Conservation (phyloP, 2,888 invertebrate species). For the Drepana falcataria region DNA sequence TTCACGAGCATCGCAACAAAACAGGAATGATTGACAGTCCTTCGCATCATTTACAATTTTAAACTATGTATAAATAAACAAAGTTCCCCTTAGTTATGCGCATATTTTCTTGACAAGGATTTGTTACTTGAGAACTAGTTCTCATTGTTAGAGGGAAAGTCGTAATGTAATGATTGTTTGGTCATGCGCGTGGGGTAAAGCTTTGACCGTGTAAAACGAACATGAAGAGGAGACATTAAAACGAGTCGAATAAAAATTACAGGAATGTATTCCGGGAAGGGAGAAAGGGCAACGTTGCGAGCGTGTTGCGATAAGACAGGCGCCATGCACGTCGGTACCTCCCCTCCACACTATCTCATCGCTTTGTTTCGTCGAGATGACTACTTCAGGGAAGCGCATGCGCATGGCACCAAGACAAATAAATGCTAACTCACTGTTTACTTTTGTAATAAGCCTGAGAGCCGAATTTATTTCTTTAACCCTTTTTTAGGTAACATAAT, state of each 20-base stretch:
- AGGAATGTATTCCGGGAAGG: conserved; percentile 56
- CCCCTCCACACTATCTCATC: conserved; percentile 25
- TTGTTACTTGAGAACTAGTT: conserved; percentile 11
- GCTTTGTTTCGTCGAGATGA: conserved; percentile 40
- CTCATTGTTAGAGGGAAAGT: conserved; percentile 24
- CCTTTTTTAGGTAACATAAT: no score
- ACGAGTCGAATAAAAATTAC: conserved; percentile 24
- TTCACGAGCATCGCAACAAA: conserved; percentile 50
- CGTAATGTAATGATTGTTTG: conserved; percentile 7
- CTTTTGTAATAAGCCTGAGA: conserved; percentile 4
- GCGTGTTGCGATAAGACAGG: conserved; percentile 60
- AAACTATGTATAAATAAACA: conserved; percentile 50
- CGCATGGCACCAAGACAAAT: conserved; percentile 46
- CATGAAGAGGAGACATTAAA: conserved; percentile 11
- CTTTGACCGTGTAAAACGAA: not conserved
- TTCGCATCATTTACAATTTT: conserved; percentile 44
- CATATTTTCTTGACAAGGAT: conserved; percentile 30
- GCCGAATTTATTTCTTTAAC: no score
- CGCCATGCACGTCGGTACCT: conserved; percentile 49
- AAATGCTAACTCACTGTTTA: conserved; percentile 21
- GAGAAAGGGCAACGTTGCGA: conserved; percentile 42
- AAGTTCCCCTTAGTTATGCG: conserved; percentile 35
- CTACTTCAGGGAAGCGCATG: conserved; percentile 17
- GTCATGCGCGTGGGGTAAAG: not conserved
- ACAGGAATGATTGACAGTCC: conserved; percentile 64